These are phyloP conservation scores for Discoglossus pictus DNA, from an alignment of 2,797 vertebrate genomes.

Conservation along the genomic window DNA sequence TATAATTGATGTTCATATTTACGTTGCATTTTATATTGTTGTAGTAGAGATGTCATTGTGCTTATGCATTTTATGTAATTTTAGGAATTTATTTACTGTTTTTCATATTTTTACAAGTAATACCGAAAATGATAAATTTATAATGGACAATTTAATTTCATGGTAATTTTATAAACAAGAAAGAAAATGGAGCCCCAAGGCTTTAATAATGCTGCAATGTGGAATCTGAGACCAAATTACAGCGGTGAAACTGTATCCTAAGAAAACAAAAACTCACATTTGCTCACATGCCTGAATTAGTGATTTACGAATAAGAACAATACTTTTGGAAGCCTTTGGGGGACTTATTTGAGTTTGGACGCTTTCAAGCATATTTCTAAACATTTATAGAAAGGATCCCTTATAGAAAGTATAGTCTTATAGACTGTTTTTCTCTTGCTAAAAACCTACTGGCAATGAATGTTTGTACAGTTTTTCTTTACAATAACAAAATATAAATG, in stretches of 20 bases:
- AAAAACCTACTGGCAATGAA: no score
- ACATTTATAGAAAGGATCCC: no score
- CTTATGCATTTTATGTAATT: no score
- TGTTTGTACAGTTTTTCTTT: no score
- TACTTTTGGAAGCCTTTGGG: constrained; percentile 2
- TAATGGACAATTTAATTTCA: constrained; percentile 3
- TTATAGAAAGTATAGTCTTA: no score
- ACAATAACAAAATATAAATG: no score
- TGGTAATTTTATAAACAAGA: constrained; percentile 4
- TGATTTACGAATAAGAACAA: constrained; percentile 27
- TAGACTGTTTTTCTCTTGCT: no score
- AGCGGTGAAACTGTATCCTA: constrained; percentile 22
- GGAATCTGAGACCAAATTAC: neutral
- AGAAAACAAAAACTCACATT: constrained; percentile 15
- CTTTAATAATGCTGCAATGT: constrained; percentile 11
- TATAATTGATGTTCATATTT: no score
- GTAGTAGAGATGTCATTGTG: no score
- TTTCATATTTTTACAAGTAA: neutral
- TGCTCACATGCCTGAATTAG: constrained; percentile 1
- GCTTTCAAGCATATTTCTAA: no score
- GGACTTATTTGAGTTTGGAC: no score
- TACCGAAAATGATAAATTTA: constrained; percentile 11
- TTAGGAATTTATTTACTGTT: neutral
- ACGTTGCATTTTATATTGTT: no score
- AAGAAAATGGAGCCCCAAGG: constrained; percentile 9